Evolutionary conservation across 2,797 vertebrate genomes (phyloP), one percentile per base, ranked within the genome.

Genomic region (Chelonia mydas): DNA sequence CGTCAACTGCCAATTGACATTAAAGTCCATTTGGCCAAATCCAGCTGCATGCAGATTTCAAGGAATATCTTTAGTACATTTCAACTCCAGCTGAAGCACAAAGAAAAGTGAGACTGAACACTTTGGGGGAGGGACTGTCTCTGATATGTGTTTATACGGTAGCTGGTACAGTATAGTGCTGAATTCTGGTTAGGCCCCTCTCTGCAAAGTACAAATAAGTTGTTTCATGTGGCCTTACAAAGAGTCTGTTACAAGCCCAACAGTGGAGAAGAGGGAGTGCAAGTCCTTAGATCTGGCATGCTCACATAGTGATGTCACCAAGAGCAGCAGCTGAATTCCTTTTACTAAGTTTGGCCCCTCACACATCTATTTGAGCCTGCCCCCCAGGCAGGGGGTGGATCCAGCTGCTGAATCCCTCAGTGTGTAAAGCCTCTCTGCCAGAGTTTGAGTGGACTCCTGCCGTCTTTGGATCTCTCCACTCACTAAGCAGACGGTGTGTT

Each of bases 41-140:
- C n/a, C 7, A 88, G 49, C 49, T 89, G 86, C 80, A 50, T n/a
- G 9, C 0, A 55, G 45, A n/a, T 13, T 0, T 0, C 5, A 3
- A 13, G 27, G 72, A 88, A 11, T 7, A 0, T 51, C 74, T n/a
- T 3, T 33, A 59, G 50, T 17, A 28, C 0, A 1, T 4, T 1
- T 78, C 3, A 1, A 0, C 0, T 0, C 78, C 57, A 5, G 1
- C 28, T 53, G 27, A 47, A 3, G 27, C 0, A 1, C 12, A 27
- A 83, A 3, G 57, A 50, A 84, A 21, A 5, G 6, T 17, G 27
- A 47, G 13, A 10, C n/a, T 15, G 3, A 31, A 28, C 12, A 5
- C 4, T 47, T 11, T 2, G 13, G 3, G 74, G 27, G 23, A 72
- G 37, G 13, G 10, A 76, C 41, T 17, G 37, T n/a, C 17, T 19